phyloP scores from a whole-genome alignment of 2,113 vertebrate genomes.

The Electrona antarctica region DNA sequence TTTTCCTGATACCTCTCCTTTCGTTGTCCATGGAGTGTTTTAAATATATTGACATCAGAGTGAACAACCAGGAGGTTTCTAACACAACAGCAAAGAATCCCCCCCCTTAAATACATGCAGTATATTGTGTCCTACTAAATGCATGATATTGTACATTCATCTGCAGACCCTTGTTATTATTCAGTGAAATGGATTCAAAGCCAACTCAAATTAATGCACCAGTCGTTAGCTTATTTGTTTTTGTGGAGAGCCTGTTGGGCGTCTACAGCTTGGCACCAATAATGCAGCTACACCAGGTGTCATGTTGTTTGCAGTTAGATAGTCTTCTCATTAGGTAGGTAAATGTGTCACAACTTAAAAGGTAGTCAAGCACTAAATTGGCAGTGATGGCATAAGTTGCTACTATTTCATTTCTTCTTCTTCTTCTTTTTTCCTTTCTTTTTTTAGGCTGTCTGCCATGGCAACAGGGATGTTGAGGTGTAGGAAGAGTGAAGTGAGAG shows the following conservation, averaged over 20 bases:
- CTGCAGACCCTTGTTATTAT: background rate
- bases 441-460: slow-evolving; percentile 31
- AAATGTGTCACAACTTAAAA: slow-evolving; percentile 56
- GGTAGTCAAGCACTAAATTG: slow-evolving; percentile 59
- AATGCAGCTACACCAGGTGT: slow-evolving; percentile 20
- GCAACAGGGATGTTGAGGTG: slow-evolving; percentile 37
- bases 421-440: slow-evolving; percentile 38
- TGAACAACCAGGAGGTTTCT: no score
- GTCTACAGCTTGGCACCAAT: slow-evolving; percentile 11
- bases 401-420: slow-evolving; percentile 11
- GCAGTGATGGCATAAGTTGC: slow-evolving; percentile 58
- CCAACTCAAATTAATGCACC: background rate
- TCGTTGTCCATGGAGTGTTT: no score
- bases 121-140: background rate
- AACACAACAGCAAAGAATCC: no score
- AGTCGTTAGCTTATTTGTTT: slow-evolving; percentile 14
- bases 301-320: slow-evolving; percentile 36
- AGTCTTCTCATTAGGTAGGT: slow-evolving; percentile 43
- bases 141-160: background rate
- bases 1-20: no score
- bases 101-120: no score
- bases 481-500: no score
- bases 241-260: slow-evolving; percentile 8
- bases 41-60: no score
- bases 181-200: background rate